phyloP scores from a whole-genome alignment of 2,797 vertebrate species.

The Pseudocheirus occidentalis region DNA sequence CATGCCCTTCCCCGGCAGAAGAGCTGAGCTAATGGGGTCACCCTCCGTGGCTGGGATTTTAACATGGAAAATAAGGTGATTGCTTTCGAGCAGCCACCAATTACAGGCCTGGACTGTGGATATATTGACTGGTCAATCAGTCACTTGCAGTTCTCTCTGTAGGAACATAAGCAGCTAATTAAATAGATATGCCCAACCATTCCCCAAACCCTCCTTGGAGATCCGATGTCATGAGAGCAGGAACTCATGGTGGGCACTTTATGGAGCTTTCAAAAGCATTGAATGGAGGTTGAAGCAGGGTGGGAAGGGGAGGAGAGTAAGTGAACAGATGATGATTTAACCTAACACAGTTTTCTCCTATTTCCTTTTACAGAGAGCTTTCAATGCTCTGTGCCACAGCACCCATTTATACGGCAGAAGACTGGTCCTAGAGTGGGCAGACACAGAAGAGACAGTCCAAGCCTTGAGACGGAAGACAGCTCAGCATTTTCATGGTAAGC shows the following conservation, averaged over 20 bases:
- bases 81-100: accelerated
- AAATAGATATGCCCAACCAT: accelerated
- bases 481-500: slow-evolving; percentile 93
- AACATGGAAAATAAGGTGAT: accelerated
- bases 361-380: slow-evolving; percentile 89
- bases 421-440: slow-evolving; percentile 97
- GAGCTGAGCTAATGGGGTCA: accelerated
- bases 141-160: background rate
- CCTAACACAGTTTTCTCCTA: background rate
- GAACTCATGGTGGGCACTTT: background rate
- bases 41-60: background rate
- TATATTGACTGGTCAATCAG: accelerated
- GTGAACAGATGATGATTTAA: accelerated
- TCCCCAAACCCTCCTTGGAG: accelerated
- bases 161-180: background rate
- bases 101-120: accelerated
- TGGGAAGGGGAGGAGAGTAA: accelerated
- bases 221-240: background rate
- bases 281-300: accelerated
- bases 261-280: background rate
- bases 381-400: slow-evolving; percentile 95
- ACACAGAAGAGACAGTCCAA: slow-evolving; percentile 92
- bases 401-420: slow-evolving; percentile 97
- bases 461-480: slow-evolving; percentile 93
- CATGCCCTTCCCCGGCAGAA: background rate